Evolutionary conservation across 2,797 vertebrate species (phyloP), one percentile per base, ranked within the genome.

Genomic region (Pogonophryne albipinna): DNA sequence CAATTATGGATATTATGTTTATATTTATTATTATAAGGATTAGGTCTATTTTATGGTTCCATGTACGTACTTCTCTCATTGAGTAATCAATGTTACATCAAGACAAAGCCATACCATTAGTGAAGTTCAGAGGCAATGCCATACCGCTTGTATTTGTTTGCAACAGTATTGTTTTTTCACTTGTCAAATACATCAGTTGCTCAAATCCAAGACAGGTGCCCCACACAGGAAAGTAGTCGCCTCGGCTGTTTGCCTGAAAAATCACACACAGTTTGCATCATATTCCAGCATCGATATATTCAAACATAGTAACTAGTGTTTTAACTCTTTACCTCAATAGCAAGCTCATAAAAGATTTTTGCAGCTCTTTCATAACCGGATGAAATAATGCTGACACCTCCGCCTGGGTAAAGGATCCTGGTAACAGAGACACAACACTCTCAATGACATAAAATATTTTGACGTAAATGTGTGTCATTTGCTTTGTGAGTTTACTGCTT

Each of bases 141-240:
- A 92, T 55, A 0, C 85, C 90, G 0, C 47, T 52, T 0, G 97
- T 99, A 6, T 96, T 80, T 23, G 97, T 99, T 3, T 0, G 11
- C 1, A 92, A 85, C 61, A 99, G 85, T 2, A 96, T 27, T 0
- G 44, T 0, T 66, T 96, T 27, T 2, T 91, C 93, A 65, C 96
- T 96, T 4, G 96, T 96, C 79, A 99, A 83, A 42, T 92, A 90
- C 0, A 91, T 86, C 73, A 99, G 94, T 79, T 95, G 89, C 80
- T 99, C 95, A 1, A 97, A 96, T 60, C 98, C 98, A 3, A 99
- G 94, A 78, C 98, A 99, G 0, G 97, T 99, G 13, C 97, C 98
- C 98, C 97, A 99, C 16, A 99, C 79, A 3, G 98, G 98, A 82
- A 99, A 99, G 85, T 97, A 96, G 90, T 98, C 97, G 6, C 96